A percentile compares a stretch with the other conserved stretches of the same genome.
Conservation (phyloP, 2,113 vertebrate genomes). For the Cynocephalus volans region DNA sequence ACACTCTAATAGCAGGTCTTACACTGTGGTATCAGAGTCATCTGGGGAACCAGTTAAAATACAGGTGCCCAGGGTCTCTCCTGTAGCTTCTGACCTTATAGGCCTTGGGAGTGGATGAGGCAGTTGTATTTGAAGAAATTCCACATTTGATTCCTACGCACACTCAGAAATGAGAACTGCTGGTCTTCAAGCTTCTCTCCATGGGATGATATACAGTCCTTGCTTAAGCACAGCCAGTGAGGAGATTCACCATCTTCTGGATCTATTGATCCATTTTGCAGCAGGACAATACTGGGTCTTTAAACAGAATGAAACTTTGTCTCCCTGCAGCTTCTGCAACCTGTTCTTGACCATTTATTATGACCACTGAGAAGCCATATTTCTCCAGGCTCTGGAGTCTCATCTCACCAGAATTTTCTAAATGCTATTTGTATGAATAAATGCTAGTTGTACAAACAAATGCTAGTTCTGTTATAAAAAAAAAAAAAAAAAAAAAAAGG, state of each 20-base stretch:
- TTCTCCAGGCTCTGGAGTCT: neutral
- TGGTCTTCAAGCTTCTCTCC: neutral
- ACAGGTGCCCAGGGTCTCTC: neutral
- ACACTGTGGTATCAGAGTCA: neutral
- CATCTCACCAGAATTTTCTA: neutral
- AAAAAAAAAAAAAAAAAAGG: neutral
- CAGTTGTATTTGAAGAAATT: neutral
- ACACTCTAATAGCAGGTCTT: neutral
- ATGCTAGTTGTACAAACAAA: neutral
- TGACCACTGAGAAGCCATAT: neutral
- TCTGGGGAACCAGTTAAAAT: neutral
- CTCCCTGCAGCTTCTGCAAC: neutral
- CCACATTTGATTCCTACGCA: neutral
- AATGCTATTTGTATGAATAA: neutral
- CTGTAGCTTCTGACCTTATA: neutral
- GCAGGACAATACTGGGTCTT: neutral
- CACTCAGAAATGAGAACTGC: neutral
- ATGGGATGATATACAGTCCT: neutral
- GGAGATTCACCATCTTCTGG: neutral
- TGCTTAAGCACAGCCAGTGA: neutral
- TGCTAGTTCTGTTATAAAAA: neutral
- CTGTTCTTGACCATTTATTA: neutral
- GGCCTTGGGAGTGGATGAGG: neutral
- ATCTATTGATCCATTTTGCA: neutral
- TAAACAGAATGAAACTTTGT: neutral